These are phyloP conservation scores for Neotragus moschatus DNA, from an alignment of 2,113 vertebrate genomes.

Conservation along the genomic window DNA sequence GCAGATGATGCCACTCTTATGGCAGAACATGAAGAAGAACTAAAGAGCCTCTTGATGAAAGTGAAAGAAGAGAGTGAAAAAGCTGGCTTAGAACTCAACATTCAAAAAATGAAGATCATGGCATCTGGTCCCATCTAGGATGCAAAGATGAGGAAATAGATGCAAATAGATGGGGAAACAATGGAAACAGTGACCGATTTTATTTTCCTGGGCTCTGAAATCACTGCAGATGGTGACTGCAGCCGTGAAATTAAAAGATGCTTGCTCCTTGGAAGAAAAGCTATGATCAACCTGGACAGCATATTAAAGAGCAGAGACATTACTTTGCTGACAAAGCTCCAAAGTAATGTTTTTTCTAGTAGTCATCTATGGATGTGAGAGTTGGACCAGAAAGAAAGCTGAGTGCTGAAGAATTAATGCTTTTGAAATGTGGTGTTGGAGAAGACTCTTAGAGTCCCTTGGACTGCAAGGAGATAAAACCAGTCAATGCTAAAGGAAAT, in stretches of 20 bases:
- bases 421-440: not conserved
- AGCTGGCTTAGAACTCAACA: not conserved
- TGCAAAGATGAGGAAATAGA: not conserved
- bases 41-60: not conserved
- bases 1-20: not conserved
- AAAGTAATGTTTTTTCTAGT: not conserved
- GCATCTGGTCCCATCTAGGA: not conserved
- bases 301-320: not conserved
- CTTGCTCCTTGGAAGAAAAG: not conserved
- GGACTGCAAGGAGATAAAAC: not conserved
- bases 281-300: not conserved
- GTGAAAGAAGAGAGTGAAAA: not conserved
- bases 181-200: not conserved
- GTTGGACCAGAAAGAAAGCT: not conserved
- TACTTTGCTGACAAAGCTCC: not conserved
- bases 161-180: not conserved
- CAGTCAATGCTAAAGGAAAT: not conserved
- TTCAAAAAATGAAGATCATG: not conserved
- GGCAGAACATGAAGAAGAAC: not conserved
- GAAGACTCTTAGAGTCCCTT: not conserved
- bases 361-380: not conserved
- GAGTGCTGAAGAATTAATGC: not conserved
- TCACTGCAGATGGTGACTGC: not conserved
- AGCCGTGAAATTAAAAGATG: not conserved
- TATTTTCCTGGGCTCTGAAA: not conserved